Base-by-base conservation (phyloP, 2,888 invertebrate species). In the Thera obeliscata region DNA sequence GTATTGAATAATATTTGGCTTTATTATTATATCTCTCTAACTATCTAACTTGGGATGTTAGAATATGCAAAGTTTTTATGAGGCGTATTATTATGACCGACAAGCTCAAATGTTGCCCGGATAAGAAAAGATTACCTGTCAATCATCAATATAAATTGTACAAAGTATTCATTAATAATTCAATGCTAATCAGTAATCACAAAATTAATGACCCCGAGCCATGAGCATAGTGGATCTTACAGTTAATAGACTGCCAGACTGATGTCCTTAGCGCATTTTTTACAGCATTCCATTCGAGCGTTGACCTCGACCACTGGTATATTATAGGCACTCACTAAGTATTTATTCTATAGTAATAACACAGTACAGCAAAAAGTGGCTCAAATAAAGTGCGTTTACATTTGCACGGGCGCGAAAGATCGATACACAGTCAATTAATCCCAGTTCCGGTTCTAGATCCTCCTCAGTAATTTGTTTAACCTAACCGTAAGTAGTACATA, bases 391-490 rank as follows among this genome's bases (percentile, higher is more conserved):
- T 85, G 83, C 83, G 87, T 87, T 88, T 87, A 85, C 82, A 83
- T 80, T 78, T 54, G 75, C 72, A 75, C 71, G 68, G 63, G 70
- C 73, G 64, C 68, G 64, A 65, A 61, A 73, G 70, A 61, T 75
- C 69, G 74, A 73, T 73, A 69, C 71, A 87, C 88, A 90, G 86
- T 84, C 87, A 89, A 89, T 88, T 87, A 87, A 54, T 76, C 60
- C 80, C 82, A 88, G 91, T 91, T 92, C 92, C 92, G 91, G 89
- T 89, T 93, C 75, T 79, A 88, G 85, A 90, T 93, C 91, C 90
- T 91, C 86, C 82, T 91, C 77, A 64, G 80, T 87, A 87, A 88
- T 87, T 82, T 81, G 81, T 85, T 84, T 81, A 73, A 73, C 74
- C 74, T 78, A 76, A 77, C 74, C 71, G 77, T 74, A 84, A 85